A percentile compares a stretch with the other conserved stretches of the same genome.
These are phyloP conservation scores for Thunnus thynnus DNA, from an alignment of 2,113 vertebrate species.

Conservation along the genomic window DNA sequence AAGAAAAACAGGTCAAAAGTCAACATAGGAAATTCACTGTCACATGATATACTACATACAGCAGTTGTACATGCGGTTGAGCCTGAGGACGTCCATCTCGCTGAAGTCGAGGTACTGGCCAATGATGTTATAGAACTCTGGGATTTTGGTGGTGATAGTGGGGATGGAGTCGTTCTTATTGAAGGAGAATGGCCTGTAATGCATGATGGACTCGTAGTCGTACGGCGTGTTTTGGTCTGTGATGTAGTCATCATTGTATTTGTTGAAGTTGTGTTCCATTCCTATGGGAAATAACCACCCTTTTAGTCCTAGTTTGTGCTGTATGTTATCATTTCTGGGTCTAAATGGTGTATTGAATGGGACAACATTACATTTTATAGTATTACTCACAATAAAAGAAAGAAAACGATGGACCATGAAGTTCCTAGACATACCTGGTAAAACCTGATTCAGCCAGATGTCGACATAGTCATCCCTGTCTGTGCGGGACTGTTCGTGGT, in stretches of 20 bases:
- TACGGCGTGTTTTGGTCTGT: slow-evolving; percentile 94
- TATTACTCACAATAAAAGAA: neutral
- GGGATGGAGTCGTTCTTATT: slow-evolving; percentile 89
- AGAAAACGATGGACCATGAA: neutral
- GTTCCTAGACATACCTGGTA: slow-evolving; percentile 78
- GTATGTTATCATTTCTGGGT: neutral
- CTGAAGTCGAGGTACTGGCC: slow-evolving; percentile 94
- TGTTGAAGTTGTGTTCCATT: slow-evolving; percentile 88
- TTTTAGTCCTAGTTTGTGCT: neutral
- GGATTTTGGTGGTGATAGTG: slow-evolving; percentile 93
- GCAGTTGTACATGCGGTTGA: slow-evolving; percentile 96
- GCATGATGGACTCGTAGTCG: slow-evolving; percentile 95
- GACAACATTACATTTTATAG: too few species aligned
- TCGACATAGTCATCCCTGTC: slow-evolving; percentile 94
- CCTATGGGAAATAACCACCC: slow-evolving; percentile 73
- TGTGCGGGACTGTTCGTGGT: slow-evolving; percentile 92
- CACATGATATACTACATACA: slow-evolving; percentile 83
- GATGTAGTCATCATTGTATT: slow-evolving; percentile 87
- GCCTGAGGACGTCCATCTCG: slow-evolving; percentile 86
- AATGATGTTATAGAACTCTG: slow-evolving; percentile 89
- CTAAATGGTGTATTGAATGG: neutral
- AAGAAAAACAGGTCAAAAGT: neutral
- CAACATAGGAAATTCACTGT: neutral
- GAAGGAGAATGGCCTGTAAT: slow-evolving; percentile 91
- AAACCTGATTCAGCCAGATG: slow-evolving; percentile 91